These are phyloP conservation scores for Protobothrops mucrosquamatus DNA, from an alignment of 2,113 vertebrate species.

Conservation along the genomic window DNA sequence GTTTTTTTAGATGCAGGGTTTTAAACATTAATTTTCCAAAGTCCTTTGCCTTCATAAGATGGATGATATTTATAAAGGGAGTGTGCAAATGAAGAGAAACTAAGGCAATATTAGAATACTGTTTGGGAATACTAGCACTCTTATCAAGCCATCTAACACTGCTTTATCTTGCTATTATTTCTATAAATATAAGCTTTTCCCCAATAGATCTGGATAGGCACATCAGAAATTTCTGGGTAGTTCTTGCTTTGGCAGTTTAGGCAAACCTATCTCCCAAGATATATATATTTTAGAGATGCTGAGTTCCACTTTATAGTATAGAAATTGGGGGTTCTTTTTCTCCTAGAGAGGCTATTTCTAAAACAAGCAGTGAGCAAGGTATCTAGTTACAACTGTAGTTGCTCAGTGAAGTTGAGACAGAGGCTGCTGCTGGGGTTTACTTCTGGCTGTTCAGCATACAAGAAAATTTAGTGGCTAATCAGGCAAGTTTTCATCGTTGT, in stretches of 20 bases:
- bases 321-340: background rate
- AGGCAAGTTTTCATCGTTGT: background rate
- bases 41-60: background rate
- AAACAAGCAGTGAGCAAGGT: background rate
- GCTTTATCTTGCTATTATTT: background rate
- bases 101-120: background rate
- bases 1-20: background rate
- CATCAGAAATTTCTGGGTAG: background rate
- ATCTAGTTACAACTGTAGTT: conserved; percentile 18
- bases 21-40: background rate
- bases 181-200: background rate
- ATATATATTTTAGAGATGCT: background rate
- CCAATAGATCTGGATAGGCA: background rate
- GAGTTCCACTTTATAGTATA: background rate
- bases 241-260: background rate
- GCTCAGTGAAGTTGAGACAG: background rate
- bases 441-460: conserved; percentile 9
- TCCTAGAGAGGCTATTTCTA: background rate
- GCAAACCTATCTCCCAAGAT: background rate
- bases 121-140: background rate
- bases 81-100: background rate
- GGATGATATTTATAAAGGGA: background rate
- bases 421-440: background rate
- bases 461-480: conserved; percentile 18
- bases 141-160: background rate